phyloP scores from a whole-genome alignment of 2,888 invertebrate genomes.

The Exocentrus adspersus region DNA sequence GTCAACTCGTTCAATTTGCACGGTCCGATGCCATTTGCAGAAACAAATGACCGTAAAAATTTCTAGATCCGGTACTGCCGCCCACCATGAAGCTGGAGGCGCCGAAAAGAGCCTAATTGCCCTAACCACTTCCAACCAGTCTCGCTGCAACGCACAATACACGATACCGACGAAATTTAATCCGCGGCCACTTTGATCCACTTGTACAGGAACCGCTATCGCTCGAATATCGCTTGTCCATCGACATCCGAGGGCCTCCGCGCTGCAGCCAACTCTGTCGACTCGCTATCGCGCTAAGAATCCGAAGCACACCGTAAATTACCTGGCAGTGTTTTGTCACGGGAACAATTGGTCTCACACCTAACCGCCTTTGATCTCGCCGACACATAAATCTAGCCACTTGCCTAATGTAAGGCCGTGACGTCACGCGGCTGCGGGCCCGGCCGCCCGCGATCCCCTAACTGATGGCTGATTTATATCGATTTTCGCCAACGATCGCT shows the following conservation, averaged over 20 bases:
- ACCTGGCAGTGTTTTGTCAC: conserved; percentile 65
- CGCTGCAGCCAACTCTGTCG: conserved; percentile 25
- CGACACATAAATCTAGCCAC: conserved; percentile 65
- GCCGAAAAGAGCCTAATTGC: conserved; percentile 27
- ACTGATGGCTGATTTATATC: conserved; percentile 63
- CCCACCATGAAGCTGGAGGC: conserved; percentile 16
- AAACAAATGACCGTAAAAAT: neutral
- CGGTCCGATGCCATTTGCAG: no score
- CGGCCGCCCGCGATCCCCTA: conserved; percentile 52
- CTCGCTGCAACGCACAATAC: neutral
- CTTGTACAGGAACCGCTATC: neutral
- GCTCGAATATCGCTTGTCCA: neutral
- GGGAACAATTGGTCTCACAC: conserved; percentile 67
- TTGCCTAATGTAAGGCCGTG: conserved; percentile 64
- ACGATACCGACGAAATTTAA: neutral
- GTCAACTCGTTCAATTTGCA: no score
- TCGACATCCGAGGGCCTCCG: conserved; percentile 1
- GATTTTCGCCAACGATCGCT: conserved; percentile 45
- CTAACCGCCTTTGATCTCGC: conserved; percentile 63
- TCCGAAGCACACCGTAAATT: conserved; percentile 61
- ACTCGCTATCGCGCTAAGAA: conserved; percentile 48
- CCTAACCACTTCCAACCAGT: conserved; percentile 19
- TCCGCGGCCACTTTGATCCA: neutral
- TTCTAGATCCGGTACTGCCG: conserved; percentile 1
- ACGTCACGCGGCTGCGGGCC: conserved; percentile 49